Evolutionary conservation across 1,140 invertebrate species (phyloP), one percentile per base, ranked within the genome.

Genomic region (Geopemphigus sp.): DNA sequence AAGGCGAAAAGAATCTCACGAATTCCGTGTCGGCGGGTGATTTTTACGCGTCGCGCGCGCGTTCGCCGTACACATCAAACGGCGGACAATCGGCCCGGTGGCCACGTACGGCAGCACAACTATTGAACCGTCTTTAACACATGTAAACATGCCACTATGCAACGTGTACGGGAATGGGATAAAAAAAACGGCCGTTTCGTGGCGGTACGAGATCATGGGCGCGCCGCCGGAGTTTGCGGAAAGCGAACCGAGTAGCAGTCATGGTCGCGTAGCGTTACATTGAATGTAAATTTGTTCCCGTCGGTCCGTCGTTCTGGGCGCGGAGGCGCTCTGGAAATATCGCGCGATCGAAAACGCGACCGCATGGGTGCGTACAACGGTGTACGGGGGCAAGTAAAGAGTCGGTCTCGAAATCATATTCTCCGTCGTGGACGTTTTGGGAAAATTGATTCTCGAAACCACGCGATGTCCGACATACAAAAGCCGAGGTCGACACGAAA

Each of bases 101-200:
- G 19, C 17, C 11, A n/a, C n/a, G n/a, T n/a, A n/a, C n/a, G n/a
- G n/a, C n/a, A n/a, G n/a, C n/a, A 22, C 39, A 3, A 26, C 47
- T n/a, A 70, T 53, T 53, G 66, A 70, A 70, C 15, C 45, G 66
- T 50, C 66, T 19, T 70, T 50, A 70, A 70, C 66, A 70, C 66
- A 53, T 70, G 66, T 70, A 53, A n/a, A n/a, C n/a, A n/a, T 24
- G n/a, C 22, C 66, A 15, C n/a, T 50, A n/a, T n/a, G 66, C 50
- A 50, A 70, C 26, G 15, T 5, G 32, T 22, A 63, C 22, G 45
- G 45, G 29, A 32, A 66, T n/a, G n/a, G n/a, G n/a, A n/a, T n/a
- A n/a, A n/a, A n/a, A n/a, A n/a, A n/a, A n/a, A n/a, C n/a, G n/a
- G n/a, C n/a, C n/a, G n/a, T n/a, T n/a, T n/a, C n/a, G n/a, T n/a